Evolutionary conservation across 2,113 vertebrate species (phyloP).

Genomic region (Ceyx melanurus): DNA sequence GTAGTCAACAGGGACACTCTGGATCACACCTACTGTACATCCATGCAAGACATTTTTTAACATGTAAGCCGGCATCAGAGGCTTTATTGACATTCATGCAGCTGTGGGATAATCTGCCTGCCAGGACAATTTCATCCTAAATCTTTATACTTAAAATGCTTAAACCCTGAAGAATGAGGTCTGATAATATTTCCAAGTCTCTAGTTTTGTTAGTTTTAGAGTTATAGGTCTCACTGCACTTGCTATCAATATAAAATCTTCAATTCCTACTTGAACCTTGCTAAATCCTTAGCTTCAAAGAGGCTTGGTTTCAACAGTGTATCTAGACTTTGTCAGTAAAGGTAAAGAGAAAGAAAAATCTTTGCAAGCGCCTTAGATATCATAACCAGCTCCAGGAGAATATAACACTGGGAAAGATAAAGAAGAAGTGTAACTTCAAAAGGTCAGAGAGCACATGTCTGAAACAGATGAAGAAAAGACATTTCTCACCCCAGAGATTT

Average conservation of each 20-base stretch:
- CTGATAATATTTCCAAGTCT: slow-evolving; percentile 42
- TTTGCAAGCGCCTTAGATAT: neutral
- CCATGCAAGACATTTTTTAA: slow-evolving; percentile 8
- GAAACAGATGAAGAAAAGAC: neutral
- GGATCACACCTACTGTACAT: neutral
- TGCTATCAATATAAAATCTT: neutral
- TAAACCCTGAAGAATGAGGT: slow-evolving; percentile 46
- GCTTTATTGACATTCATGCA: slow-evolving; percentile 31
- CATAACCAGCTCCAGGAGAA: slow-evolving; percentile 25
- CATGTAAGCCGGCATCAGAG: slow-evolving; percentile 29
- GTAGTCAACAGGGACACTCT: slow-evolving; percentile 1
- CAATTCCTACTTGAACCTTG: slow-evolving; percentile 6
- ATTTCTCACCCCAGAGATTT: neutral
- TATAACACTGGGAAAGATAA: neutral
- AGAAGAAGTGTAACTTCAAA: neutral
- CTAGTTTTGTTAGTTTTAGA: slow-evolving; percentile 32
- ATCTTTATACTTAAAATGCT: slow-evolving; percentile 27
- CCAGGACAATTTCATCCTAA: slow-evolving; percentile 50
- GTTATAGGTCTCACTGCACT: neutral
- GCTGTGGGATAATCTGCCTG: slow-evolving; percentile 55
- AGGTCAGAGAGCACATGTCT: slow-evolving; percentile 12
- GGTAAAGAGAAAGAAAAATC: neutral
- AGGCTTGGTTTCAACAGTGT: neutral
- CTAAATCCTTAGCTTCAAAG: slow-evolving; percentile 28
- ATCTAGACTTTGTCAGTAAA: neutral